phyloP scores from a whole-genome alignment of 2,888 invertebrate genomes.

The Cecidostiba fungosa region DNA sequence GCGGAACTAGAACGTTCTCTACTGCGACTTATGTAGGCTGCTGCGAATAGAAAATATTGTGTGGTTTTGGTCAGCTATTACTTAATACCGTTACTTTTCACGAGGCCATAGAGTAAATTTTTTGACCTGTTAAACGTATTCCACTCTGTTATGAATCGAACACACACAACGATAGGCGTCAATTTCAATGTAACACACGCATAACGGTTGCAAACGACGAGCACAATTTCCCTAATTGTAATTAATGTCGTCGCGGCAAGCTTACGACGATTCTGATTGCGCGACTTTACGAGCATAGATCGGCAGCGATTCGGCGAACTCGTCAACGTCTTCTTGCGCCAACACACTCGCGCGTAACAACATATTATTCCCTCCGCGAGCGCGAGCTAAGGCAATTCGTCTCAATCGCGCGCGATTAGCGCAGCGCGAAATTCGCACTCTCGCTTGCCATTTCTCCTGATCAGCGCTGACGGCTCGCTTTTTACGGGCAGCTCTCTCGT shows the following conservation, averaged over 20 bases:
- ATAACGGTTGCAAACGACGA: background rate
- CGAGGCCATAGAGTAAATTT: background rate
- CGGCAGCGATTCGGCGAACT: background rate
- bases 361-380: background rate
- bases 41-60: background rate
- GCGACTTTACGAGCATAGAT: background rate
- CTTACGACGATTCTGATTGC: background rate
- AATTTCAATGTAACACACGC: background rate
- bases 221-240: conserved; percentile 10
- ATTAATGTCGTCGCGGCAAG: background rate
- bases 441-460: conserved; percentile 35
- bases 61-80: conserved; percentile 9
- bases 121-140: background rate
- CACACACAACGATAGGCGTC: background rate
- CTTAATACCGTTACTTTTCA: conserved; percentile 6
- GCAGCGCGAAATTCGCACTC: background rate
- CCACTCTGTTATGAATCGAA: background rate
- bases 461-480: conserved; percentile 16
- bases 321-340: background rate
- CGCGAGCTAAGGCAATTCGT: conserved; percentile 22
- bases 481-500: background rate
- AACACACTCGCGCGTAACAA: too few species aligned
- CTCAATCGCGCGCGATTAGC: conserved; percentile 29
- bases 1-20: conserved; percentile 18
- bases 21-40: background rate